Conservation (phyloP, 1,140 invertebrate genomes). For the Galleria mellonella region DNA sequence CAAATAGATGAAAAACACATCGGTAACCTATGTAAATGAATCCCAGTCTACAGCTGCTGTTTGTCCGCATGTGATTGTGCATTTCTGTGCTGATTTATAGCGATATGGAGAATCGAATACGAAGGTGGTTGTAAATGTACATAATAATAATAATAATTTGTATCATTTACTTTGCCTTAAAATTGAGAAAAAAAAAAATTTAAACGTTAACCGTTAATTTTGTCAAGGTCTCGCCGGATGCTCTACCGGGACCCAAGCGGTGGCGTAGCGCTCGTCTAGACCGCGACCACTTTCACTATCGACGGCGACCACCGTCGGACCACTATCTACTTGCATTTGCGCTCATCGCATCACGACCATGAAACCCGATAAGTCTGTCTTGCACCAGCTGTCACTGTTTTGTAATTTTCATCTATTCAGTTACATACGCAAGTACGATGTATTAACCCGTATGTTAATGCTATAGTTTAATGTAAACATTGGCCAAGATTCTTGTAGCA, state of each 20-base stretch:
- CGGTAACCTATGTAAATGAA: no score
- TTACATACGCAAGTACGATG: background rate
- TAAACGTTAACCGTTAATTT: constrained; percentile 2
- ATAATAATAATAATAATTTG: no score
- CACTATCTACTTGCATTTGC: constrained; percentile 24
- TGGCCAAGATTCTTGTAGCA: background rate
- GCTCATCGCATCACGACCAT: background rate
- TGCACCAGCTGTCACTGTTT: constrained; percentile 4
- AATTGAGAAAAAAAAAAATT: no score
- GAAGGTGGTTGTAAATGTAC: no score
- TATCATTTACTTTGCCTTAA: no score
- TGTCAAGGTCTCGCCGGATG: constrained; percentile 15
- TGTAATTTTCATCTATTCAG: constrained; percentile 3
- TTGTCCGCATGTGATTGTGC: no score
- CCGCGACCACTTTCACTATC: constrained; percentile 54
- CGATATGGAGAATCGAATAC: no score
- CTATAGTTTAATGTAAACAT: no score
- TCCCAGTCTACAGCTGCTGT: no score
- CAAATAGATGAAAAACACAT: no score
- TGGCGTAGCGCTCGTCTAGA: constrained; percentile 28
- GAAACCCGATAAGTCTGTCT: constrained; percentile 4
- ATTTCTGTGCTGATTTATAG: no score
- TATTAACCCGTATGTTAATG: no score
- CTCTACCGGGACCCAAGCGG: background rate
- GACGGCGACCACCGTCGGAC: constrained; percentile 29